Base-by-base conservation (phyloP, 1,140 invertebrate genomes). In the Hydropsyche tenuis region DNA sequence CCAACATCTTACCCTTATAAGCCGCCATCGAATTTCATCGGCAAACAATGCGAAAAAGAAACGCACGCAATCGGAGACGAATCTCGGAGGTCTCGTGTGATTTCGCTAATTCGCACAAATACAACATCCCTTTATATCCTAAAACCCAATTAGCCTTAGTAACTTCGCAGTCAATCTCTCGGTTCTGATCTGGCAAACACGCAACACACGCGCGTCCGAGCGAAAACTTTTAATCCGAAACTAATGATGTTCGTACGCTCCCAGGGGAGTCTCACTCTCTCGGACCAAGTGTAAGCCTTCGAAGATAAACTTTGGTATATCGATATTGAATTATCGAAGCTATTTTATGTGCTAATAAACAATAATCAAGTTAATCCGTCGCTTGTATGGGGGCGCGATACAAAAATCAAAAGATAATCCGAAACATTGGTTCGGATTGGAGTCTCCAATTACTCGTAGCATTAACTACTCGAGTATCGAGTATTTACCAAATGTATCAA, bases 151-250 rank as follows among this genome's bases (percentile, higher is more conserved):
- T 73, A 73, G 72, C 51, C 63, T 73, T 45, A 27, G 63, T 73
- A 68, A 64, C 63, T 73, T 45, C 37, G 51, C 30, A 68, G 72
- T 56, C 46, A 60, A 68, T 56, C 72, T 73, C 51, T 46, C 11
- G 23, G 37, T 42, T 73, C 65, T 73, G 37, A 68, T 73, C 48
- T 72, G 30, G 22, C 71, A 73, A 73, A 71, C 75, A 75, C 66
- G 73, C 53, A 65, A 62, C 53, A 73, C 71, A 73, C 75, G 68
- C 63, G 70, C 63, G 70, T 74, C 75, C 75, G 72, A 72, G 69
- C 60, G 69, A 46, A 73, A 77, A 77, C 76, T 77, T 77, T 74
- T 77, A 77, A 77, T 77, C 76, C 76, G 70, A 77, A 74, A 74
- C 76, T 77, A 77, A 77, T 77, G 76, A 77, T 75, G 69, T 74